Conservation (phyloP, 2,888 invertebrate species). For the Acleris emargana region DNA sequence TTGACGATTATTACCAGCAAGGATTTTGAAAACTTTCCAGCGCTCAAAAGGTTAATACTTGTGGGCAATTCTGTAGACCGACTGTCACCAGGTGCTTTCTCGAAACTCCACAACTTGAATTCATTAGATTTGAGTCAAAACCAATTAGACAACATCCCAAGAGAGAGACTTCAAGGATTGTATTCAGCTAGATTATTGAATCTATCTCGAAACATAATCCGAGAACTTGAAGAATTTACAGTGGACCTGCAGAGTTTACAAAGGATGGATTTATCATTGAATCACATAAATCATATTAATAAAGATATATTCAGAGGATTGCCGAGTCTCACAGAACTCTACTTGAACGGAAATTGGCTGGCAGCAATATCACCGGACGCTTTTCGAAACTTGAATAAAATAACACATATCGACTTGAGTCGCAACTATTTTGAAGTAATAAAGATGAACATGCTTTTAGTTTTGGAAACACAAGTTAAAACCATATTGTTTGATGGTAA, state of each 20-base stretch:
- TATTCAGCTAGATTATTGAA: constrained; percentile 89
- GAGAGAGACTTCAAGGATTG: constrained; percentile 92
- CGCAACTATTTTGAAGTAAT: constrained; percentile 92
- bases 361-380: constrained; percentile 90
- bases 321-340: constrained; percentile 89
- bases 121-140: constrained; percentile 92
- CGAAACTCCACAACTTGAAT: constrained; percentile 88
- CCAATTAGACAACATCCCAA: constrained; percentile 91
- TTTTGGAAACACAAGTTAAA: constrained; percentile 92
- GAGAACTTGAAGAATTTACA: constrained; percentile 92
- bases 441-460: constrained; percentile 89
- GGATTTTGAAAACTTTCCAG: constrained; percentile 93
- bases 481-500: constrained; percentile 92
- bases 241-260: constrained; percentile 90
- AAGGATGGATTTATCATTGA: constrained; percentile 91
- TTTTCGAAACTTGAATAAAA: constrained; percentile 89
- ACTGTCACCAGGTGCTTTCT: constrained; percentile 93
- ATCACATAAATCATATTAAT: constrained; percentile 90
- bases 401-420: constrained; percentile 90
- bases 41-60: constrained; percentile 89
- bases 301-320: constrained; percentile 90
- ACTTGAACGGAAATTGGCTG: constrained; percentile 92
- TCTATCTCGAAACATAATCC: constrained; percentile 92
- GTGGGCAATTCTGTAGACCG: constrained; percentile 89
- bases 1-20: constrained; percentile 92